phyloP scores from a whole-genome alignment of 2,113 vertebrate genomes.

The Lota lota region DNA sequence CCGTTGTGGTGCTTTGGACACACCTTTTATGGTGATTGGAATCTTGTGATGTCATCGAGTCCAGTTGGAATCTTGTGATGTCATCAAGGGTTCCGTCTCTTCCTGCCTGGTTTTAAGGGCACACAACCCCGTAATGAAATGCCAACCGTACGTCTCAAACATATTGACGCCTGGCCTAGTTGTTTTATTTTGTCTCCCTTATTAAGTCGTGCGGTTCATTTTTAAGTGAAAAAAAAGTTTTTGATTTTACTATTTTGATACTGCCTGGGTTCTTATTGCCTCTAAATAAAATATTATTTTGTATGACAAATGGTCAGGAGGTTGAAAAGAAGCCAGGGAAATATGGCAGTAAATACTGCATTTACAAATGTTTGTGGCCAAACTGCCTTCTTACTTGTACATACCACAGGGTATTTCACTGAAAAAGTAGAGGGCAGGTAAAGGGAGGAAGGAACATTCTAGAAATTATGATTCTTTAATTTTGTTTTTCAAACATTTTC shows the following conservation, averaged over 20 bases:
- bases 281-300: constrained; percentile 62
- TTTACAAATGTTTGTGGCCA: constrained; percentile 53
- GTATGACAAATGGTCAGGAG: constrained; percentile 42
- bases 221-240: constrained; percentile 25
- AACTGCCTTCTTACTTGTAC: constrained; percentile 64
- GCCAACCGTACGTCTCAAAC: background rate
- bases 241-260: constrained; percentile 69
- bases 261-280: constrained; percentile 55
- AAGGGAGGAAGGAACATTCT: constrained; percentile 22
- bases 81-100: no score
- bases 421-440: constrained; percentile 32
- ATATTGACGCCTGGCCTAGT: background rate
- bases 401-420: constrained; percentile 40
- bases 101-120: no score
- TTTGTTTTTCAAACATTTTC: constrained; percentile 58
- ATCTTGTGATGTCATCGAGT: no score
- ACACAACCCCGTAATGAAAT: no score
- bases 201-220: constrained; percentile 31
- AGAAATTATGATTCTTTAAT: constrained; percentile 13
- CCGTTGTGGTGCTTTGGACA: no score
- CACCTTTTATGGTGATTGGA: no score
- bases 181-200: background rate
- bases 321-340: constrained; percentile 37
- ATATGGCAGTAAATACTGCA: constrained; percentile 51
- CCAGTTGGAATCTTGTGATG: no score